Conservation (phyloP, 2,888 invertebrate genomes). For the Athrips mouffetella region DNA sequence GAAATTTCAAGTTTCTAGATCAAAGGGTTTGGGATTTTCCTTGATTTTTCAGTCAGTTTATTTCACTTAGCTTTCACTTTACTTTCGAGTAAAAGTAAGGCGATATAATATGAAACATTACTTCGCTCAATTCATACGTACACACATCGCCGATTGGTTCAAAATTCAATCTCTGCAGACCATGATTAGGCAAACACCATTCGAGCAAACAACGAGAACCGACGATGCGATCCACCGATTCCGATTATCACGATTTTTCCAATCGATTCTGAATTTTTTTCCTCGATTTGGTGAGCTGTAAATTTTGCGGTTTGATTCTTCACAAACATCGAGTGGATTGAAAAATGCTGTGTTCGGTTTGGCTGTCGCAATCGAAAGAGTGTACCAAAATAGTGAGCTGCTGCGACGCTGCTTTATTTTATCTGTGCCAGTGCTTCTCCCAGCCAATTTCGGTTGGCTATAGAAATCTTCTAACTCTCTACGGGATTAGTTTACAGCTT, state of each 20-base stretch:
- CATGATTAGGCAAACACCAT: constrained; percentile 20
- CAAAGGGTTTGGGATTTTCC: no score
- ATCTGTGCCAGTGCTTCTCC: background rate
- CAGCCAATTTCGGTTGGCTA: background rate
- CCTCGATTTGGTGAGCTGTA: background rate
- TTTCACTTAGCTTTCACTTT: no score
- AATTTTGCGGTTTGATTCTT: constrained; percentile 13
- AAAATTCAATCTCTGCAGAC: constrained; percentile 36
- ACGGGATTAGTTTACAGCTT: no score
- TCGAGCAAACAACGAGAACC: constrained; percentile 29
- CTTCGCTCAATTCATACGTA: background rate
- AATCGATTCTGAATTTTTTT: constrained; percentile 1
- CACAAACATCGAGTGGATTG: constrained; percentile 15
- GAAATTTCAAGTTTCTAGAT: no score
- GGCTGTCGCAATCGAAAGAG: background rate
- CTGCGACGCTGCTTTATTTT: background rate
- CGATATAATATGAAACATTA: no score
- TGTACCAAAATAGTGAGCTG: background rate
- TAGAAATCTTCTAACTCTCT: background rate
- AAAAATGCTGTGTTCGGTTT: constrained; percentile 7
- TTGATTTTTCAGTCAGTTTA: no score
- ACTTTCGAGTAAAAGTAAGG: no score
- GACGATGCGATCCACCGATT: constrained; percentile 17
- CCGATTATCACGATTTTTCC: constrained; percentile 7
- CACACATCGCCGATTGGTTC: constrained; percentile 28